Evolutionary conservation across 2,113 vertebrate species (phyloP).

Genomic region (Jacana jacana): DNA sequence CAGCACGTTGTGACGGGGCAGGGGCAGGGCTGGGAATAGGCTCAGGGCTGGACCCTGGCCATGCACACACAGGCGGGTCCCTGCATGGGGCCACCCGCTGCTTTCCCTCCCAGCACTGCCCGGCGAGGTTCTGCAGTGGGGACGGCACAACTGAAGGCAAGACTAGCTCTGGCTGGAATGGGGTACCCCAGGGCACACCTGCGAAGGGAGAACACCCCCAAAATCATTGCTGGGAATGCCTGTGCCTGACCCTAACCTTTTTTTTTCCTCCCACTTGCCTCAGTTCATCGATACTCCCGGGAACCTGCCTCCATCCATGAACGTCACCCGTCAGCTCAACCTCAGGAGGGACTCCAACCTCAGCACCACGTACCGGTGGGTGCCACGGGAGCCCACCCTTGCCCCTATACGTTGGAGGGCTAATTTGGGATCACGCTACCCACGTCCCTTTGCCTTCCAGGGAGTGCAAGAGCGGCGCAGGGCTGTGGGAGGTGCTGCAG

Average conservation of each 20-base stretch:
- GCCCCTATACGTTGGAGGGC: rapidly evolving
- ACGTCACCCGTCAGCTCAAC: conserved; percentile 67
- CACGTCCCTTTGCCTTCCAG: background rate
- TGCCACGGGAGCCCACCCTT: background rate
- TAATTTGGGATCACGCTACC: rapidly evolving
- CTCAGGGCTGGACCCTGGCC: rapidly evolving
- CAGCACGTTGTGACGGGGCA: too few relatives aligned
- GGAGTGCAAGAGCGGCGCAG: conserved; percentile 65
- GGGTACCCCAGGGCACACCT: background rate
- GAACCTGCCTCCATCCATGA: conserved; percentile 70
- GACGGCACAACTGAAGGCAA: background rate
- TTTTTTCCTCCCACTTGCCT: background rate
- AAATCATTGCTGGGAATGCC: background rate
- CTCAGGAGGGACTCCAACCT: conserved; percentile 69
- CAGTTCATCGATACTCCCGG: conserved; percentile 78
- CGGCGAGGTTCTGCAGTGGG: rapidly evolving
- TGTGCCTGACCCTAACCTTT: background rate
- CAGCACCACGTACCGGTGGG: conserved; percentile 70
- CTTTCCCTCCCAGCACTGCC: background rate
- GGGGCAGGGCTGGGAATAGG: background rate
- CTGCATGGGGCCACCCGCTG: rapidly evolving
- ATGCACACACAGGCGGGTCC: rapidly evolving
- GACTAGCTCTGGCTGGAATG: background rate
- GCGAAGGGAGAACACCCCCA: background rate
- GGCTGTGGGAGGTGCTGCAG: conserved; percentile 75